Evolutionary conservation across 2,113 vertebrate genomes (phyloP).

Genomic region (Hippolais icterina): DNA sequence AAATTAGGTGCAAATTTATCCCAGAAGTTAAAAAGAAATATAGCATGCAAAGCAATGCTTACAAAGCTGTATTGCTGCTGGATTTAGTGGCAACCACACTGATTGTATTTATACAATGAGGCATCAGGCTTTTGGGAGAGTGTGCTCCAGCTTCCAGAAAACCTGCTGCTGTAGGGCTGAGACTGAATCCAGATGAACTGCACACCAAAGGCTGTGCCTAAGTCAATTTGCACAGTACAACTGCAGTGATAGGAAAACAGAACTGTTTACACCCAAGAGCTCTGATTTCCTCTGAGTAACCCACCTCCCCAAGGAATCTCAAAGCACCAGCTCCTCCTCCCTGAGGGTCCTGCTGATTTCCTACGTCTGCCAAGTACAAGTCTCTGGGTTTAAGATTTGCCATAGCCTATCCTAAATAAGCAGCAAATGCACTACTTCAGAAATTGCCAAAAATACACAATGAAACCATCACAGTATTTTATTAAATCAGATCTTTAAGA

Average conservation of each 20-base stretch:
- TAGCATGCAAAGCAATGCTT: neutral
- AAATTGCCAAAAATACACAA: neutral
- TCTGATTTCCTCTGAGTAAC: neutral
- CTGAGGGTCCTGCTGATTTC: neutral
- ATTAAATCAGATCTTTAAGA: neutral
- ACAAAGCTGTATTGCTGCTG: neutral
- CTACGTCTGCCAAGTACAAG: neutral
- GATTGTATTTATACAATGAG: accelerated
- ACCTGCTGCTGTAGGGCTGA: neutral
- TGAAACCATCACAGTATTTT: neutral
- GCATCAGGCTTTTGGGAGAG: neutral
- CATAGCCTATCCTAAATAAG: neutral
- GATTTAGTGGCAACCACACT: neutral
- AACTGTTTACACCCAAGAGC: neutral
- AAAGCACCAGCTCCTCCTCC: neutral
- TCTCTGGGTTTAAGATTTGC: neutral
- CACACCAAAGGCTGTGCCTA: neutral
- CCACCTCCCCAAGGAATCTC: neutral
- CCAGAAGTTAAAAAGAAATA: neutral
- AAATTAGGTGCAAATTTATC: neutral
- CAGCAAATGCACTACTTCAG: neutral
- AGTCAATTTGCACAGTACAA: neutral
- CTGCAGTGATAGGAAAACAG: neutral
- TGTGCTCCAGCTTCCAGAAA: neutral
- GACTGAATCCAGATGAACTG: accelerated